Evolutionary conservation across 2,113 vertebrate genomes (phyloP).

Genomic region (Sylvietta virens): DNA sequence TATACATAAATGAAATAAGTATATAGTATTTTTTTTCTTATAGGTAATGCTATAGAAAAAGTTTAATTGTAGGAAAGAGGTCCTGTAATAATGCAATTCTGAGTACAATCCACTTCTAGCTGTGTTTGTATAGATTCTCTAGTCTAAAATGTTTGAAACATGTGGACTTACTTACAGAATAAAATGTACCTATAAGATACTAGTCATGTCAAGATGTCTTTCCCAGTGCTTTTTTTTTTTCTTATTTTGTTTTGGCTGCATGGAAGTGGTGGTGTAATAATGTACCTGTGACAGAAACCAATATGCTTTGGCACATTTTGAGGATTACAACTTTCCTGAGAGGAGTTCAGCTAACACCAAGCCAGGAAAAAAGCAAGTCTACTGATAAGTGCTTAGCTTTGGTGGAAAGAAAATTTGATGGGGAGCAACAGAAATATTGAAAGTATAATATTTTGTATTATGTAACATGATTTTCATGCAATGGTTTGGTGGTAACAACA

Average conservation of each 20-base stretch:
- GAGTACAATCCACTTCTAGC: not conserved
- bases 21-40: not conserved
- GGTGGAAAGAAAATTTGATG: not conserved
- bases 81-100: not conserved
- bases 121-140: not conserved
- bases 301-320: not conserved
- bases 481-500: not conserved
- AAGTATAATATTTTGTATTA: not conserved
- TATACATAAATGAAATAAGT: not conserved
- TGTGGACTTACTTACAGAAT: not conserved
- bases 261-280: not conserved
- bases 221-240: not conserved
- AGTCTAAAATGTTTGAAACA: not conserved
- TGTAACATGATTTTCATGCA: not conserved
- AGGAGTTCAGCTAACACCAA: not conserved
- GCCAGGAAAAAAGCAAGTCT: not conserved
- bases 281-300: not conserved
- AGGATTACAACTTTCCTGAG: not conserved
- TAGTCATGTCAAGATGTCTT: not conserved
- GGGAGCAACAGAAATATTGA: not conserved
- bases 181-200: not conserved
- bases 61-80: not conserved
- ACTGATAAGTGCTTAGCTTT: not conserved
- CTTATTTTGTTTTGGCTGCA: not conserved
- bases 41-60: not conserved